These are phyloP conservation scores for Dascyllus trimaculatus DNA, from an alignment of 2,113 vertebrate species.

Conservation along the genomic window DNA sequence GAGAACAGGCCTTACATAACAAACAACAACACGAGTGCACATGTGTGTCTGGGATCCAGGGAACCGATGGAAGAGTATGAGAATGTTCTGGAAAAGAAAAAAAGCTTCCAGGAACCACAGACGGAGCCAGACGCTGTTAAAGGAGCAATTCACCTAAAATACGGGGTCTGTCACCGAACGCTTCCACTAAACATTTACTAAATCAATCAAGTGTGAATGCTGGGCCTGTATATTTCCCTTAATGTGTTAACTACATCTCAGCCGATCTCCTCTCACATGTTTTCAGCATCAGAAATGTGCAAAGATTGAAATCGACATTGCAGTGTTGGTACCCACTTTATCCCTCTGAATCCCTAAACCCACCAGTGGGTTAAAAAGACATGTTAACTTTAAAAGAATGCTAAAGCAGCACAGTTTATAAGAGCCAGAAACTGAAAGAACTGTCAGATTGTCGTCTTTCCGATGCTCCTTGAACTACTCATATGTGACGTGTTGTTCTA, in stretches of 20 bases:
- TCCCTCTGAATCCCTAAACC: too few relatives aligned
- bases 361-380: neutral
- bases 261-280: too few relatives aligned
- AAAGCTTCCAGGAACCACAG: conserved; percentile 53
- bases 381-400: too few relatives aligned
- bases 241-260: too few relatives aligned
- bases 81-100: conserved; percentile 67
- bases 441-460: too few relatives aligned
- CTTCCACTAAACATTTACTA: neutral
- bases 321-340: too few relatives aligned
- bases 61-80: conserved; percentile 54
- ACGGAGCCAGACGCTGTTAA: conserved; percentile 36
- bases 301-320: too few relatives aligned
- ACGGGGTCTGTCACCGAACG: neutral
- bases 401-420: too few relatives aligned
- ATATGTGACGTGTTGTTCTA: too few relatives aligned
- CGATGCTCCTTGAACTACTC: too few relatives aligned
- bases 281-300: too few relatives aligned
- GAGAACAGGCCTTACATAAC: conserved; percentile 74
- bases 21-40: conserved; percentile 60
- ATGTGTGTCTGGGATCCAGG: conserved; percentile 55
- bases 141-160: conserved; percentile 29
- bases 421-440: too few relatives aligned
- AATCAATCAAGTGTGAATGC: neutral
- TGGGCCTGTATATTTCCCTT: neutral